Base-by-base conservation (phyloP, 2,888 invertebrate species). In the Caenorhabditis virilis region DNA sequence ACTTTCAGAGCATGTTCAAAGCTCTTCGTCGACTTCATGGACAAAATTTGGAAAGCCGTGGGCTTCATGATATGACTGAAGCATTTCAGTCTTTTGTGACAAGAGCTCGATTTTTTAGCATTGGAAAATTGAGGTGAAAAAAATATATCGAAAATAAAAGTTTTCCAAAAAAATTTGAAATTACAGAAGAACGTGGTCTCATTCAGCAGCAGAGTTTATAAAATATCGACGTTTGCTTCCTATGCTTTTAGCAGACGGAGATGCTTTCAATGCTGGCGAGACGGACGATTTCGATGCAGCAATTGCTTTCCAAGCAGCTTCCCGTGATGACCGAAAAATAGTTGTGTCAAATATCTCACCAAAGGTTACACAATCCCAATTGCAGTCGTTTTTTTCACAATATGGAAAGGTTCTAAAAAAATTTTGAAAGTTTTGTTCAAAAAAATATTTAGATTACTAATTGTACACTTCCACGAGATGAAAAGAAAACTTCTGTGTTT, bases 181-280 rank as follows among this genome's bases (percentile, higher is more conserved):
- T 39, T 78, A 39, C 50, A 81, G 83, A 33, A 49, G 83, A 51
- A 83, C 83, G 5, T 83, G 83, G 82, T 82, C 82, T 0, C 82
- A 83, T 49, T 82, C 82, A 1, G 83, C 83, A 3, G 81, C 80
- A 1, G 83, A 83, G 47, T 83, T 83, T 59, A 80, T 83, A 74
- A 83, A 83, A 54, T 83, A 83, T 49, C 75, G 83, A 7, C 71
- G 82, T 5, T 72, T 83, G 11, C 60, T 83, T 25, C 83, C 83
- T 9, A 80, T 82, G 76, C 56, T 83, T 23, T 69, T 83, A 9
- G 77, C 77, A 13, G 80, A 82, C 48, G 82, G 82, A 50, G 72
- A 65, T n/a, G 62, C 55, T 15, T 60, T 70, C 23, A 73, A 71
- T 50, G 67, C 60, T 1, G 57, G 57, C 15, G 74, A 74, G 22